phyloP scores from a whole-genome alignment of 2,888 invertebrate species.

The Amorpha juglandis region DNA sequence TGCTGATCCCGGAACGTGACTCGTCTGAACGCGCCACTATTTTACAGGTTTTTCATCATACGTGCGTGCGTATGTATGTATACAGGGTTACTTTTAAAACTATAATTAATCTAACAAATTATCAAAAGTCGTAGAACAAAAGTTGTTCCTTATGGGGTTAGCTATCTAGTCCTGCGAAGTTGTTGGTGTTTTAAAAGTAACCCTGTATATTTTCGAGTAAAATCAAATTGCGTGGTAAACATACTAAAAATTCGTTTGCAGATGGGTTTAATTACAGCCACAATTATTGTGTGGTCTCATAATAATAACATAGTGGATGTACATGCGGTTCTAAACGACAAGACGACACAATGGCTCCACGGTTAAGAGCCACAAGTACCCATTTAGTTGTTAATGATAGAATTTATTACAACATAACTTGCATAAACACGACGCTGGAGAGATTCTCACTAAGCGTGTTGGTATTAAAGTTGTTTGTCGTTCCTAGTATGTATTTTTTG shows the following conservation, averaged over 20 bases:
- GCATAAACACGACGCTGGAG: not conserved
- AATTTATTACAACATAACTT: constrained; percentile 12
- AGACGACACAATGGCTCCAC: constrained; percentile 16
- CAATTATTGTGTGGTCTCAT: not conserved
- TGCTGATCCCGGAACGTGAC: too few relatives aligned
- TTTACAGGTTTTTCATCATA: too few relatives aligned
- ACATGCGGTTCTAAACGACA: constrained; percentile 16
- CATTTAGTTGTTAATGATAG: constrained; percentile 18
- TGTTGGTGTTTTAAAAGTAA: too few relatives aligned
- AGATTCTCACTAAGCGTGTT: not conserved
- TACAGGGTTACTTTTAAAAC: too few relatives aligned
- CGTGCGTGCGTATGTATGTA: too few relatives aligned
- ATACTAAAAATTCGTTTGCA: not conserved
- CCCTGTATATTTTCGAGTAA: too few relatives aligned
- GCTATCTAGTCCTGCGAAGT: too few relatives aligned
- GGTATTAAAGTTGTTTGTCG: not conserved
- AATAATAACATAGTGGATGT: not conserved
- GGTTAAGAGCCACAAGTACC: constrained; percentile 24
- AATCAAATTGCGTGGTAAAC: too few relatives aligned
- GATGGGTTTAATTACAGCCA: not conserved
- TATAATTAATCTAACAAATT: too few relatives aligned
- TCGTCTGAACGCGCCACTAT: too few relatives aligned
- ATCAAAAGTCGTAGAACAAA: too few relatives aligned
- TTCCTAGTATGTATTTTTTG: constrained; percentile 6
- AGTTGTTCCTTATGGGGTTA: too few relatives aligned